phyloP scores from a whole-genome alignment of 2,888 invertebrate genomes.

The Drosophila subsilvestris region DNA sequence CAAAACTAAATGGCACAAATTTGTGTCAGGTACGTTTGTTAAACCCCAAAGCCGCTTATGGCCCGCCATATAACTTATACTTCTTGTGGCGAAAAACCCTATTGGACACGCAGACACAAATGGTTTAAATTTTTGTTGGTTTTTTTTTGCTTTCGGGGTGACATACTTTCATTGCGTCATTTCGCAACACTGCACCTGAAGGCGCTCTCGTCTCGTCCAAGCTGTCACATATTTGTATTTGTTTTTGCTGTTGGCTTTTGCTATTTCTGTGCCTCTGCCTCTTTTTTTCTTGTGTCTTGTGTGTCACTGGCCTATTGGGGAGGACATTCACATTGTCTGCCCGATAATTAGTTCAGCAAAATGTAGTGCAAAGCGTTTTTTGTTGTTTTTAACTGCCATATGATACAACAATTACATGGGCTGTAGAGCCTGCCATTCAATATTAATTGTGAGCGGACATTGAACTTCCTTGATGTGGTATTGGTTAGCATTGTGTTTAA shows the following conservation, averaged over 20 bases:
- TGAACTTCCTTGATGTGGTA: constrained; percentile 51
- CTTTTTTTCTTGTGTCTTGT: constrained; percentile 17
- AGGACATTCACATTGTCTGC: constrained; percentile 68
- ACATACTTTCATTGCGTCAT: constrained; percentile 73
- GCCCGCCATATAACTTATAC: constrained; percentile 17
- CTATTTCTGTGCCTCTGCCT: background rate
- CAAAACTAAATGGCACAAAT: constrained; percentile 54
- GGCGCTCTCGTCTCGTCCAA: constrained; percentile 18
- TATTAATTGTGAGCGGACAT: constrained; percentile 26
- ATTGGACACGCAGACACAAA: constrained; percentile 36
- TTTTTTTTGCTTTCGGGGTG: constrained; percentile 34
- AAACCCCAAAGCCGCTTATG: constrained; percentile 51
- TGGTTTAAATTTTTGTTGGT: constrained; percentile 28
- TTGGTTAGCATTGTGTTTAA: constrained; percentile 12
- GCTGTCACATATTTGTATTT: constrained; percentile 17
- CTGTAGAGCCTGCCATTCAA: constrained; percentile 8
- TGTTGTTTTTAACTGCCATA: constrained; percentile 14
- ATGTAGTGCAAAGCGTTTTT: constrained; percentile 49
- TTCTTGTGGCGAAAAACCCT: constrained; percentile 25
- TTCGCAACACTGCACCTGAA: constrained; percentile 55
- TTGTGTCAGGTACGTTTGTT: constrained; percentile 56
- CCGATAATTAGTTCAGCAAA: constrained; percentile 52
- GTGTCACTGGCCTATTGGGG: constrained; percentile 66
- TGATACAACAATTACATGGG: constrained; percentile 33
- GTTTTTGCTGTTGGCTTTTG: background rate